Percentiles rank a stretch among this genome's conserved stretches.
Conservation (phyloP, 2,113 vertebrate species). For the Diphyllodes magnificus region DNA sequence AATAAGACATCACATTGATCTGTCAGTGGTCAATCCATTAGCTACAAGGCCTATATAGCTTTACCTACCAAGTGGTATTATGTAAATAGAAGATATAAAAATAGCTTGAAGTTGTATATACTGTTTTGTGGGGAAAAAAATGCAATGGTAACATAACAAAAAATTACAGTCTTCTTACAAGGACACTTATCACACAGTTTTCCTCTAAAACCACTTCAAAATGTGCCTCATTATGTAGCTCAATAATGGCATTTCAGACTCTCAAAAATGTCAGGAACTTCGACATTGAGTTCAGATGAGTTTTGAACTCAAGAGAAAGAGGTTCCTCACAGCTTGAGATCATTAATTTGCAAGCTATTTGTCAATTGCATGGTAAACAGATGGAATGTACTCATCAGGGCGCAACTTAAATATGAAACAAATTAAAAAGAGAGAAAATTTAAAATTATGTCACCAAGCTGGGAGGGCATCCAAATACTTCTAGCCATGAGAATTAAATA, state of each 20-base stretch:
- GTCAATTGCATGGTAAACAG: not conserved
- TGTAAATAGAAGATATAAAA: not conserved
- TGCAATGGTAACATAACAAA: not conserved
- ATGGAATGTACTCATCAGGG: not conserved
- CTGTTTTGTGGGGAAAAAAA: not conserved
- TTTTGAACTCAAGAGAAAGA: not conserved
- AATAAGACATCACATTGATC: not conserved
- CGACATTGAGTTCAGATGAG: not conserved
- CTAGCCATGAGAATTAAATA: not conserved
- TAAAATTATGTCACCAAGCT: not conserved
- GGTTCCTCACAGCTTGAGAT: constrained; percentile 1
- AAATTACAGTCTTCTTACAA: not conserved
- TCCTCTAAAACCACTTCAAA: not conserved
- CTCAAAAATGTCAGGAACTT: not conserved
- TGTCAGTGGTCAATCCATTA: not conserved
- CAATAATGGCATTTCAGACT: not conserved
- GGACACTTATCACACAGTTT: not conserved
- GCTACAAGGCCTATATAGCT: not conserved
- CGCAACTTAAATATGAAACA: not conserved
- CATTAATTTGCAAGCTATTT: constrained; percentile 30
- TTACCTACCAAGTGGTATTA: not conserved
- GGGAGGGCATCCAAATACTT: not conserved
- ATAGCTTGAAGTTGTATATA: not conserved
- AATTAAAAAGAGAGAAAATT: not conserved
- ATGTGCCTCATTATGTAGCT: not conserved